Evolutionary conservation across 2,888 invertebrate genomes (phyloP), one percentile per base, ranked within the genome.

Genomic region (Archips crataeganus): DNA sequence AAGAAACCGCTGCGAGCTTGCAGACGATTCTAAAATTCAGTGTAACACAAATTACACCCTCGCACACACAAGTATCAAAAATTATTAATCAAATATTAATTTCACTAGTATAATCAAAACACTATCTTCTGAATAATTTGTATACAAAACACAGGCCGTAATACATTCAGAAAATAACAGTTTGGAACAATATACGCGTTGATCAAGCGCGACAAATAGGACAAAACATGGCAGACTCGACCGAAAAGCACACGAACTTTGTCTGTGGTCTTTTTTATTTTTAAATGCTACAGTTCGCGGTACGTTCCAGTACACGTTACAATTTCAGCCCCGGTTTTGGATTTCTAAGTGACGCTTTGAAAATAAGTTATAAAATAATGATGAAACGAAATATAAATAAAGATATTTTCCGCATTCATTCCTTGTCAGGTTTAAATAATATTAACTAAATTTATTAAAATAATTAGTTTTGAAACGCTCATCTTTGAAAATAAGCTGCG

Each of bases 191-290:
- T 88, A 90, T 89, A 89, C 88, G 93, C 93, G 92, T 93, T 90
- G 90, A 89, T 90, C 91, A 91, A 94, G 91, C 94, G 93, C 94
- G 94, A 95, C 93, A 94, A 93, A 93, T 94, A 94, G 90, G 91
- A 94, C 94, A 94, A 94, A 95, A 95, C 94, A 95, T 95, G 94
- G 94, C 94, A 93, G 94, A 91, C 92, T 88, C 87, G 79, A 82
- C 79, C 79, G 88, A 92, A 92, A 91, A 90, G 90, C 89, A 87
- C 88, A 89, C 85, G 88, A 90, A 89, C 81, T 78, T 92, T 90
- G 90, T 94, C 93, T 94, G 83, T 93, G 92, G 87, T 86, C 77
- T 73, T 88, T 45, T 89, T 90, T 88, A 85, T 87, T 92, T 91
- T 90, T 91, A 85, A 87, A 87, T 79, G 84, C 84, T 83, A 79